phyloP scores from a whole-genome alignment of 2,113 vertebrate genomes.

The Coryphaenoides rupestris region DNA sequence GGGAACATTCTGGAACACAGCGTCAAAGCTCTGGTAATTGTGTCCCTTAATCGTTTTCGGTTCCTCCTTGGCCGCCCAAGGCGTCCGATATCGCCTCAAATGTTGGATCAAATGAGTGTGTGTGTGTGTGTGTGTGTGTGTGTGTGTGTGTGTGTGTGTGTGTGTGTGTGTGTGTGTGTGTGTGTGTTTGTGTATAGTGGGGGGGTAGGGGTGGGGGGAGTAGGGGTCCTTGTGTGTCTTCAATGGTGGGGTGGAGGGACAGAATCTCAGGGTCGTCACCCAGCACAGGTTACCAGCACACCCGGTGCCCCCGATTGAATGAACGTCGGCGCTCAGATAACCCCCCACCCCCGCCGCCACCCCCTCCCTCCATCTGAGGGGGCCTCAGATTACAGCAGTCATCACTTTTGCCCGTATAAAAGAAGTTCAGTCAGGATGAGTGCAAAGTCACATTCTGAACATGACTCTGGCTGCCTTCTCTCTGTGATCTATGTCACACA shows the following conservation, averaged over 20 bases:
- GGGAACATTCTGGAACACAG: conserved; percentile 50
- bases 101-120: too few relatives aligned
- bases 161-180: too few relatives aligned
- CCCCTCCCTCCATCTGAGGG: conserved; percentile 16
- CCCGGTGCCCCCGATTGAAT: conserved; percentile 33
- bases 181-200: too few relatives aligned
- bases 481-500: neutral
- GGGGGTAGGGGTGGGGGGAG: too few relatives aligned
- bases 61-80: too few relatives aligned
- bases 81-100: too few relatives aligned
- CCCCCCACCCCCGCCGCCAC: conserved; percentile 43
- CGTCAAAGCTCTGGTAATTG: conserved; percentile 30
- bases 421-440: conserved; percentile 37
- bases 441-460: conserved; percentile 49
- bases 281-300: conserved; percentile 30
- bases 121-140: too few relatives aligned
- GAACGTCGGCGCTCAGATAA: conserved; percentile 39
- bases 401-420: conserved; percentile 61
- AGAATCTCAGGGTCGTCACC: conserved; percentile 30
- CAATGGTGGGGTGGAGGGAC: conserved; percentile 6
- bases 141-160: too few relatives aligned
- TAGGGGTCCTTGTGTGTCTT: too few relatives aligned
- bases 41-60: too few relatives aligned
- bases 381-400: conserved; percentile 67
- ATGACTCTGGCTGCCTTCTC: conserved; percentile 24